These are phyloP conservation scores for Trachythela sp. DNA, from an alignment of 64 coral and sea anemone genomes.

Conservation along the genomic window DNA sequence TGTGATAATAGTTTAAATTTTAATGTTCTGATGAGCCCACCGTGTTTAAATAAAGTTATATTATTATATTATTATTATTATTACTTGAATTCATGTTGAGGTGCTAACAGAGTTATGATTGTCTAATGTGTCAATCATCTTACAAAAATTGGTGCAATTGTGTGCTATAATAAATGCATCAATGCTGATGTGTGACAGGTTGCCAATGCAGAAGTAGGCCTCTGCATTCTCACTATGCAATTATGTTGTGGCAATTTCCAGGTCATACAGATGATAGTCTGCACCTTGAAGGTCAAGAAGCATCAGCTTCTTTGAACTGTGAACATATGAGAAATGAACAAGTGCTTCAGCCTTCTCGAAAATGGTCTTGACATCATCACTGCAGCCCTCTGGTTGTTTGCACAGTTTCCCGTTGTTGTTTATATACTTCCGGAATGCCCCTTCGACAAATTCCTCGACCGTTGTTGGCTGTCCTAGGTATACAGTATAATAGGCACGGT, in stretches of 20 bases:
- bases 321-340: not conserved
- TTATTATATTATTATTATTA: too few species aligned
- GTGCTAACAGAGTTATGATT: too few species aligned
- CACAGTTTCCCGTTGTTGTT: slow-evolving; percentile 63
- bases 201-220: not conserved
- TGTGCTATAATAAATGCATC: not conserved
- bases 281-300: slow-evolving; percentile 19
- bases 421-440: slow-evolving; percentile 50
- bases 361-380: not conserved
- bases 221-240: not conserved
- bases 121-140: not conserved
- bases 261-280: not conserved
- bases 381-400: not conserved
- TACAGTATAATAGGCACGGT: slow-evolving; percentile 56
- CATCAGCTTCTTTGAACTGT: slow-evolving; percentile 10
- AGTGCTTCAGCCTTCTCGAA: slow-evolving; percentile 11
- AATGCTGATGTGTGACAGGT: not conserved
- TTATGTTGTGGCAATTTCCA: not conserved
- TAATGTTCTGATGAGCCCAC: too few species aligned
- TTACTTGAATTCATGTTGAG: too few species aligned
- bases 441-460: slow-evolving; percentile 73
- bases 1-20: too few species aligned
- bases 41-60: too few species aligned
- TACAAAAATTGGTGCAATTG: not conserved
- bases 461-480: slow-evolving; percentile 51